A percentile compares a stretch with the other conserved stretches of the same genome.
Conservation (phyloP, 2,797 vertebrate genomes). For the Pitangus sulphuratus region DNA sequence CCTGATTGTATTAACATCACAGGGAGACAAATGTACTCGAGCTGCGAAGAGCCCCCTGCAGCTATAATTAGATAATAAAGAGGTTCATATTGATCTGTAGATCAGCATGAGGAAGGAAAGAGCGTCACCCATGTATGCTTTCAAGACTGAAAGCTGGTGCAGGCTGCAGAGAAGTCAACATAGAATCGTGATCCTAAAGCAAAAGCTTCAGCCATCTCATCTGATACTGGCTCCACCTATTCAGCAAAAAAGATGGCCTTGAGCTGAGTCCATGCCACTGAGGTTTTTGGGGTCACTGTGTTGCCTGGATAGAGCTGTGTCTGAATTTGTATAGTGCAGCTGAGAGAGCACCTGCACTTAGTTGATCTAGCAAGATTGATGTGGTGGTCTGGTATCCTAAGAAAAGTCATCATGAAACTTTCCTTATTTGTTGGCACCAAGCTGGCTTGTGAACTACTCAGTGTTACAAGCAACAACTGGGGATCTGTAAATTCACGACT, state of each 20-base stretch:
- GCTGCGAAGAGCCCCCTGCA: not conserved
- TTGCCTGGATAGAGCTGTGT: not conserved
- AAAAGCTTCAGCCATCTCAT: not conserved
- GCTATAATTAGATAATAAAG: constrained; percentile 53
- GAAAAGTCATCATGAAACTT: not conserved
- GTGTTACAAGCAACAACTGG: not conserved
- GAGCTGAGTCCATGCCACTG: not conserved
- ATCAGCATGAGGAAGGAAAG: not conserved
- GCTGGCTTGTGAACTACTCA: not conserved
- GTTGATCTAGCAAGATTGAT: not conserved
- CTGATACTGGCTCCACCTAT: not conserved
- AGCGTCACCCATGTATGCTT: not conserved
- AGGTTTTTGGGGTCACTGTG: not conserved
- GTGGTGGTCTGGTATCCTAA: not conserved
- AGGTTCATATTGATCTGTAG: constrained; percentile 46
- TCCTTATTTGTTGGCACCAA: not conserved
- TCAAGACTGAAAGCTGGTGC: not conserved
- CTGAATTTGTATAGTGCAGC: not conserved
- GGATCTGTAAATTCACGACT: not conserved
- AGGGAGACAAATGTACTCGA: constrained; percentile 32
- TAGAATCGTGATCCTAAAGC: not conserved
- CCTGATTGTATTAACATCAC: constrained; percentile 49
- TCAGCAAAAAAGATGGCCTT: not conserved
- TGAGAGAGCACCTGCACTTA: not conserved
- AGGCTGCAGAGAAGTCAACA: not conserved